phyloP scores from a whole-genome alignment of 2,113 vertebrate species.

The Cyanistes caeruleus region DNA sequence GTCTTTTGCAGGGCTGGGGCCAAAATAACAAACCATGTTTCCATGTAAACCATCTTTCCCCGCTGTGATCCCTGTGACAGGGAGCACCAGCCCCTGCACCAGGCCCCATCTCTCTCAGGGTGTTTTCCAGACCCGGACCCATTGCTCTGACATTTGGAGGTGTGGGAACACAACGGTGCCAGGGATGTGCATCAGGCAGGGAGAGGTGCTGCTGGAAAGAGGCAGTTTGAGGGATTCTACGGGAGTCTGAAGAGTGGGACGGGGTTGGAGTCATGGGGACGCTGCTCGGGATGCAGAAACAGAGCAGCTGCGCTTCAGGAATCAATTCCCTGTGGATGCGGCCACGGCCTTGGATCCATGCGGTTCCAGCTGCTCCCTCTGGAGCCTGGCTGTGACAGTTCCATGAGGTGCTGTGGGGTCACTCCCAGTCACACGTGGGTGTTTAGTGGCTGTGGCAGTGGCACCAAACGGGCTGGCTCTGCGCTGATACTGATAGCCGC shows the following conservation, averaged over 20 bases:
- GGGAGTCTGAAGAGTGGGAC: neutral
- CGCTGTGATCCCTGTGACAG: fast-evolving
- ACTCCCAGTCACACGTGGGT: fast-evolving
- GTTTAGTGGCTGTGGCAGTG: fast-evolving
- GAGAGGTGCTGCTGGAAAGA: neutral
- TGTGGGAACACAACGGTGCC: neutral
- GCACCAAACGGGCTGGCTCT: fast-evolving
- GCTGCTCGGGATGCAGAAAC: fast-evolving
- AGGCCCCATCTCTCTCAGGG: fast-evolving
- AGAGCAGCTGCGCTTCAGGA: fast-evolving
- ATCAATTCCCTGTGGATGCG: neutral
- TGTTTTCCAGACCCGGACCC: neutral
- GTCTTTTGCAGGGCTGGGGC: neutral
- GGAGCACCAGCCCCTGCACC: no score
- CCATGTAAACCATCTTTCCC: fast-evolving
- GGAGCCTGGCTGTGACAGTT: neutral
- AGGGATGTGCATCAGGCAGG: neutral
- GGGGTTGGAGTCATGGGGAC: fast-evolving
- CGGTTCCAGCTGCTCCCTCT: neutral
- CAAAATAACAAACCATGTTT: neutral
- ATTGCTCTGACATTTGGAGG: fast-evolving
- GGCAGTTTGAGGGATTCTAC: no score
- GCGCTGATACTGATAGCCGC: fast-evolving
- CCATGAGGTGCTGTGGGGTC: neutral
- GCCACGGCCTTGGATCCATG: fast-evolving